Evolutionary conservation across 2,113 vertebrate species (phyloP).

Genomic region (Saccopteryx leptura): DNA sequence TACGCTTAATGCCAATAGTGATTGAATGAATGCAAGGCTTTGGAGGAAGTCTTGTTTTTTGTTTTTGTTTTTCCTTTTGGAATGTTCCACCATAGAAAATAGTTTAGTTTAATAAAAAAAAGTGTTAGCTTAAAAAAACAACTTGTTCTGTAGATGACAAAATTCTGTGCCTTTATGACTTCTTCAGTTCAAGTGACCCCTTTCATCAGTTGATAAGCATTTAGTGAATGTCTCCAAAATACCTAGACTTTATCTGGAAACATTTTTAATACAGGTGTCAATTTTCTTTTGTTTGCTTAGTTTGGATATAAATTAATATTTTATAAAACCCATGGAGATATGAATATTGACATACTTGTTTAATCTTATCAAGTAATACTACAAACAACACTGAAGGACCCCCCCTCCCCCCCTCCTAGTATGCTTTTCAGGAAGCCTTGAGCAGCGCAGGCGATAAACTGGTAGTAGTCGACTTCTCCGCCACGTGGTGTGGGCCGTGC

Average conservation of each 20-base stretch:
- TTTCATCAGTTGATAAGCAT: neutral
- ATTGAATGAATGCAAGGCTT: neutral
- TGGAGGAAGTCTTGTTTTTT: neutral
- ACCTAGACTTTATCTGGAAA: constrained; percentile 13
- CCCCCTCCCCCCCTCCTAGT: constrained; percentile 81
- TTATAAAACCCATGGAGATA: neutral
- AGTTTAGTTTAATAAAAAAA: neutral
- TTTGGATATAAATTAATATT: neutral
- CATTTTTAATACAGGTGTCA: neutral
- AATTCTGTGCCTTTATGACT: constrained; percentile 20
- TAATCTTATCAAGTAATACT: neutral
- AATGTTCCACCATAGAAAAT: neutral
- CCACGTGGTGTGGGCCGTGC: constrained; percentile 96
- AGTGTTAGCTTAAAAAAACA: neutral
- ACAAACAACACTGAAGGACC: neutral
- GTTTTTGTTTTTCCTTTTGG: neutral
- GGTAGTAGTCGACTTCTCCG: constrained; percentile 95
- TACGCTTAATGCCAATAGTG: neutral
- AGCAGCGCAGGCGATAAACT: constrained; percentile 89
- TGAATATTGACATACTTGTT: neutral
- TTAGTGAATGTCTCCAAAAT: neutral
- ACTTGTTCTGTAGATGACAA: neutral
- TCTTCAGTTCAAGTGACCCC: neutral
- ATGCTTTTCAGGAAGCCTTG: constrained; percentile 86
- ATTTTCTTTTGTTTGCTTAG: neutral